phyloP scores from a whole-genome alignment of 2,113 vertebrate genomes.

The Gila orcuttii region DNA sequence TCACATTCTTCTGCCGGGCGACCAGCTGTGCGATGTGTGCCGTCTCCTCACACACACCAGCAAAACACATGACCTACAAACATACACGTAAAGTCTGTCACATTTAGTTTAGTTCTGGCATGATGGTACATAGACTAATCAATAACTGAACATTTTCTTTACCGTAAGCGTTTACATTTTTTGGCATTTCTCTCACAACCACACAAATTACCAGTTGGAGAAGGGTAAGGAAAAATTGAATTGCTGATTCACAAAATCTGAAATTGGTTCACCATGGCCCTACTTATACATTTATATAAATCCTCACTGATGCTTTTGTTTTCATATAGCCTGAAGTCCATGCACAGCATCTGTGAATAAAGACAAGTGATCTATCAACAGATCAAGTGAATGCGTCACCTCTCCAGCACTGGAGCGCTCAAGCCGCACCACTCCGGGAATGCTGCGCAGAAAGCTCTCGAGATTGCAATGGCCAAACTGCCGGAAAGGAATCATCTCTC shows the following conservation, averaged over 20 bases:
- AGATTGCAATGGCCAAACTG: conserved; percentile 81
- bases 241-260: neutral
- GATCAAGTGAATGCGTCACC: conserved; percentile 69
- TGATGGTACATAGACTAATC: neutral
- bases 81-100: conserved; percentile 13
- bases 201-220: neutral
- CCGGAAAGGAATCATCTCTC: conserved; percentile 84
- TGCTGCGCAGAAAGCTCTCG: conserved; percentile 81
- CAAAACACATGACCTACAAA: conserved; percentile 82
- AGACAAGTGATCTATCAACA: neutral
- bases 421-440: conserved; percentile 85
- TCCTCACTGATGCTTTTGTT: no score
- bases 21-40: conserved; percentile 87
- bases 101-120: neutral
- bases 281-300: no score
- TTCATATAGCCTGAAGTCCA: no score
- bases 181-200: neutral
- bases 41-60: conserved; percentile 81
- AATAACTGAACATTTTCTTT: neutral
- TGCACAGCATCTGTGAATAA: neutral
- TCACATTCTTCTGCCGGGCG: conserved; percentile 83
- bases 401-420: conserved; percentile 75
- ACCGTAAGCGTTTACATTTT: neutral
- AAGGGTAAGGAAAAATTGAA: no score
- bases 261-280: neutral